These are phyloP conservation scores for Neoitamus cyanurus DNA, from an alignment of 2,888 invertebrate species.

Conservation along the genomic window DNA sequence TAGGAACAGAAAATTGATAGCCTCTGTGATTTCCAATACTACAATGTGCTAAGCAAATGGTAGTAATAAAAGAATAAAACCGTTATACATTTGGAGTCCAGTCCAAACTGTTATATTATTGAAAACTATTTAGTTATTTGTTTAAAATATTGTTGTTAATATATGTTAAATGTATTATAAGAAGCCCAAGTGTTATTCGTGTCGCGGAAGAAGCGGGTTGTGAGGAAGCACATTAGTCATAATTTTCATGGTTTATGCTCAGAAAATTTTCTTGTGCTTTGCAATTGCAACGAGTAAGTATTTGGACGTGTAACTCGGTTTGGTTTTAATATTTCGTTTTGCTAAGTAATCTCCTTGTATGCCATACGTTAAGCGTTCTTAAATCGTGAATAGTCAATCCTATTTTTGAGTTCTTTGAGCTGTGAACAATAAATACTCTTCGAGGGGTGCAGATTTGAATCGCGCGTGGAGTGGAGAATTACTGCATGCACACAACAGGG, in stretches of 20 bases:
- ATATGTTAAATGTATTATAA: constrained; percentile 44
- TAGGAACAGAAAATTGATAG: constrained; percentile 17
- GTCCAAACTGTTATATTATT: constrained; percentile 42
- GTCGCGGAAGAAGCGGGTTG: constrained; percentile 7
- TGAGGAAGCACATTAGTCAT: background rate
- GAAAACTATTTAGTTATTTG: constrained; percentile 46
- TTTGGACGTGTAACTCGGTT: background rate
- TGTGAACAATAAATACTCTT: background rate
- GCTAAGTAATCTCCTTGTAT: background rate
- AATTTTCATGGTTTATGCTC: background rate
- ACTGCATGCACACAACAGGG: background rate
- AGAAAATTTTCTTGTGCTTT: background rate
- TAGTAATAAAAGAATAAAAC: constrained; percentile 33
- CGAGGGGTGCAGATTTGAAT: background rate
- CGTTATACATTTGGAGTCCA: constrained; percentile 6
- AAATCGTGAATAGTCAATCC: background rate
- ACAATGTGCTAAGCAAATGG: constrained; percentile 5
- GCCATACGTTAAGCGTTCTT: background rate
- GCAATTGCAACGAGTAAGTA: background rate
- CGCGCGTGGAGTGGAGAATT: background rate
- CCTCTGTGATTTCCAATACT: constrained; percentile 34
- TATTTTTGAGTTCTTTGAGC: background rate
- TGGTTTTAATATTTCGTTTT: background rate
- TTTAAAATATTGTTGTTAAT: constrained; percentile 46
- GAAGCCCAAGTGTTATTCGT: constrained; percentile 39